Evolutionary conservation across 2,888 invertebrate species (phyloP), one percentile per base, ranked within the genome.

Genomic region (Drosophila kuntzei): DNA sequence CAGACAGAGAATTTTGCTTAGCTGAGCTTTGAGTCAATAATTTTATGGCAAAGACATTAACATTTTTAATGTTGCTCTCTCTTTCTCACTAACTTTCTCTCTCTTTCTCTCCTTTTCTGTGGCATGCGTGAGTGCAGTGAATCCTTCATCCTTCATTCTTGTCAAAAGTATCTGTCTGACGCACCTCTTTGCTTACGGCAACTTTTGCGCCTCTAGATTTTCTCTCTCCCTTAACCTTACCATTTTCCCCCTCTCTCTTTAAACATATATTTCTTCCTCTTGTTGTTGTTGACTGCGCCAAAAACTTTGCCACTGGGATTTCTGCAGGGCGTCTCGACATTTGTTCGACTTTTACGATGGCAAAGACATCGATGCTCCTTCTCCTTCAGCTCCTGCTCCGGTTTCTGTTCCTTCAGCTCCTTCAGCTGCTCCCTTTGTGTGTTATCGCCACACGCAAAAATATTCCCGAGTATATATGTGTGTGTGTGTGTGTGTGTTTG

Each of bases 261-360:
- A 8, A 0, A 4, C 3, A 1, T n/a, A 14, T 32, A 18, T 46
- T 1, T n/a, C 3, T 34, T 5, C 22, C 20, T 16, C 3, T 51
- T 2, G 63, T 65, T 76, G 78, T 64, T 76, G 75, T 70, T 73
- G 70, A 63, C 69, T 77, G 74, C 68, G 74, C 71, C 72, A 76
- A 79, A 79, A 79, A 79, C 68, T 79, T 79, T 79, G 64, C 79
- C 79, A 41, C 66, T 66, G 74, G 79, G 79, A 79, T 29, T 70
- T 75, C 65, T 63, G 58, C 63, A 44, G 61, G 61, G 67, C 67
- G 65, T 75, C 74, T 66, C 71, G 54, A 60, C 58, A 36, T 64
- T 73, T 61, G 51, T 68, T 70, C 51, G 55, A 51, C 46, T 63
- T 70, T 71, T 63, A 73, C 69, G 73, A 62, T 22, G 62, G 9